Conservation (phyloP, 2,888 invertebrate genomes). For the Drosophila anceps region DNA sequence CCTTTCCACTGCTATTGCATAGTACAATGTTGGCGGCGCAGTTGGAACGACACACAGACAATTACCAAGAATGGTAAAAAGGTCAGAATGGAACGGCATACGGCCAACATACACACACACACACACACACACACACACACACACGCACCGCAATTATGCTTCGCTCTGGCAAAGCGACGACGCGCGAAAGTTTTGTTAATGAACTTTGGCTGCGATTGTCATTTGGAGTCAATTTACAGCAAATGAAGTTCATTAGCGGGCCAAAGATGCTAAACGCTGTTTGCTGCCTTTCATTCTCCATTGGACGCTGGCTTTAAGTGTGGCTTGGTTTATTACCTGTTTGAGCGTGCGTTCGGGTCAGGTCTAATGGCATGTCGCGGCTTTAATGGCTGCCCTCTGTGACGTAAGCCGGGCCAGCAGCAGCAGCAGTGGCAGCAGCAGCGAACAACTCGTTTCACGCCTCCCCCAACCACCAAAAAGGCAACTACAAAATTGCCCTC, state of each 20-base stretch:
- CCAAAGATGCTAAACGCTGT: slow-evolving; percentile 40
- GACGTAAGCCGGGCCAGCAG: slow-evolving; percentile 10
- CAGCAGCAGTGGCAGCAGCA: background rate
- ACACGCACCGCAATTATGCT: slow-evolving; percentile 55
- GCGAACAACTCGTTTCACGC: background rate
- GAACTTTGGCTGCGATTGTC: slow-evolving; percentile 66
- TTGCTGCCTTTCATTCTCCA: slow-evolving; percentile 15
- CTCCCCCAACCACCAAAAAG: slow-evolving; percentile 13
- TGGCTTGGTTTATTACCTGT: slow-evolving; percentile 8
- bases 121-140: slow-evolving; percentile 15
- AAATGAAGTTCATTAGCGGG: slow-evolving; percentile 66
- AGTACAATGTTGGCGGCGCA: slow-evolving; percentile 11
- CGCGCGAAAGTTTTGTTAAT: slow-evolving; percentile 67
- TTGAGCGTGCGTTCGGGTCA: background rate
- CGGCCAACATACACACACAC: background rate
- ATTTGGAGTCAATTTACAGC: slow-evolving; percentile 57
- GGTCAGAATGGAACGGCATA: slow-evolving; percentile 55
- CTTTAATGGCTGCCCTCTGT: slow-evolving; percentile 7
- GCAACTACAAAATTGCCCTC: slow-evolving; percentile 24
- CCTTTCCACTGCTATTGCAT: slow-evolving; percentile 30
- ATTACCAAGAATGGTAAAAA: slow-evolving; percentile 21
- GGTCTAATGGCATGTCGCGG: slow-evolving; percentile 15
- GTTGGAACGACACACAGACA: background rate
- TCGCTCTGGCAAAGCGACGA: slow-evolving; percentile 48
- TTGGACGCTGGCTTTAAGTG: background rate